A percentile compares a stretch with the other conserved stretches of the same genome.
phyloP scores from a whole-genome alignment of 2,113 vertebrate species.

The Equus przewalskii region DNA sequence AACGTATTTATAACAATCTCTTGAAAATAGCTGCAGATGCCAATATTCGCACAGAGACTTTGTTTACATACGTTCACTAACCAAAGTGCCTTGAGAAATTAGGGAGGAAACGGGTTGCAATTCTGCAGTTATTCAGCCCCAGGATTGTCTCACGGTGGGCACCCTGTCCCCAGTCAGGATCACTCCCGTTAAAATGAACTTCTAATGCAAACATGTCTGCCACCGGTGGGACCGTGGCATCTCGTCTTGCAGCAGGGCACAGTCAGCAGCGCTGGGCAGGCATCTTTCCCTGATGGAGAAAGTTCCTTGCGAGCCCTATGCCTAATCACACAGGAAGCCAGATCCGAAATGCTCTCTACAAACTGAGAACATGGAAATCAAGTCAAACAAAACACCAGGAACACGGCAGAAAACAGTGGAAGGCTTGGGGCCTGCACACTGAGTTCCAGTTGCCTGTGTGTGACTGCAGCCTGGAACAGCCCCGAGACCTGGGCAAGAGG shows the following conservation, averaged over 20 bases:
- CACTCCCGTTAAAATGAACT: background rate
- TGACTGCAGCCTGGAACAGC: background rate
- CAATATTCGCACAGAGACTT: background rate
- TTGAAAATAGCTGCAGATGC: background rate
- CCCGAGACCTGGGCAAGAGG: background rate
- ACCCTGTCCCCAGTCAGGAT: background rate
- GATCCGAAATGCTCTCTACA: background rate
- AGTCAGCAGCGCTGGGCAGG: background rate
- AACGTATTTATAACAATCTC: background rate
- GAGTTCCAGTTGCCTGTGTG: background rate
- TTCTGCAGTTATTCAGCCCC: background rate
- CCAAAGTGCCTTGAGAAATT: background rate
- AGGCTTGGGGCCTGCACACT: background rate
- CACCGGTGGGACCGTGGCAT: background rate
- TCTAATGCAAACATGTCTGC: background rate
- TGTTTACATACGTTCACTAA: background rate
- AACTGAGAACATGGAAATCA: background rate
- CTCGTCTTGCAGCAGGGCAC: background rate
- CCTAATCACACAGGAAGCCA: background rate
- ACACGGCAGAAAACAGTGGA: background rate
- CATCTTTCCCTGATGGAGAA: background rate
- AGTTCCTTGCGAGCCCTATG: background rate
- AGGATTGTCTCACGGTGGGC: fast-evolving
- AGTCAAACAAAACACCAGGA: background rate
- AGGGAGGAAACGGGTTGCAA: background rate